These are phyloP conservation scores for Agrotis ipsilon DNA, from an alignment of 2,888 invertebrate genomes.

Conservation along the genomic window DNA sequence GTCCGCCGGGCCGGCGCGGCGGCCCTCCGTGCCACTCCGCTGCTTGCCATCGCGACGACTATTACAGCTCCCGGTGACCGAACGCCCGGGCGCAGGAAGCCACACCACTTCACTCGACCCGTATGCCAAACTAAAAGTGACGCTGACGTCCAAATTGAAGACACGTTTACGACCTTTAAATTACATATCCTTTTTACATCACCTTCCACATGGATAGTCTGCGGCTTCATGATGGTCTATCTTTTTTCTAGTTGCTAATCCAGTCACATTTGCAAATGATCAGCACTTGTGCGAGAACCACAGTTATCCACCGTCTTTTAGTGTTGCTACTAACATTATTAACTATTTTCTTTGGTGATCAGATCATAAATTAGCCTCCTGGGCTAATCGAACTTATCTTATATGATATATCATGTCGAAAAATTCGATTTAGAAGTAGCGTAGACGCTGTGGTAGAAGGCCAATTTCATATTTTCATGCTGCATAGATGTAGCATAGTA, in stretches of 20 bases:
- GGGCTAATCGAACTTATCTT: too few relatives aligned
- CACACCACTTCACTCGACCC: slow-evolving; percentile 59
- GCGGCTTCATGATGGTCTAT: not conserved
- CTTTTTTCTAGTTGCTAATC: not conserved
- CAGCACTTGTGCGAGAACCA: not conserved
- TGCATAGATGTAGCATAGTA: not conserved
- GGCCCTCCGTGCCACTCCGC: slow-evolving; percentile 83
- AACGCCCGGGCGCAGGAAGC: slow-evolving; percentile 61
- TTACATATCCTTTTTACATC: slow-evolving; percentile 45
- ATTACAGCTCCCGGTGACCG: slow-evolving; percentile 63
- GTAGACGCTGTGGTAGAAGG: too few relatives aligned
- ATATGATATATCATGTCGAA: too few relatives aligned
- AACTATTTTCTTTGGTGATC: too few relatives aligned
- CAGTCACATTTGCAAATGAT: slow-evolving; percentile 1
- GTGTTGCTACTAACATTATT: not conserved
- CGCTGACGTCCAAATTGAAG: slow-evolving; percentile 54
- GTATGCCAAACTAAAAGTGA: slow-evolving; percentile 58
- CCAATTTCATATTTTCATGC: not conserved
- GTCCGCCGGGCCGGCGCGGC: slow-evolving; percentile 70
- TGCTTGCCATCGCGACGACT: slow-evolving; percentile 67
- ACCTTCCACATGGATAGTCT: slow-evolving; percentile 6
- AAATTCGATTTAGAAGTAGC: too few relatives aligned
- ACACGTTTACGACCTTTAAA: slow-evolving; percentile 37
- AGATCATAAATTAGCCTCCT: too few relatives aligned
- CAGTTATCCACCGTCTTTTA: not conserved